Evolutionary conservation across 2,113 vertebrate species (phyloP), one percentile per base, ranked within the genome.

Genomic region (Dasypus novemcinctus): DNA sequence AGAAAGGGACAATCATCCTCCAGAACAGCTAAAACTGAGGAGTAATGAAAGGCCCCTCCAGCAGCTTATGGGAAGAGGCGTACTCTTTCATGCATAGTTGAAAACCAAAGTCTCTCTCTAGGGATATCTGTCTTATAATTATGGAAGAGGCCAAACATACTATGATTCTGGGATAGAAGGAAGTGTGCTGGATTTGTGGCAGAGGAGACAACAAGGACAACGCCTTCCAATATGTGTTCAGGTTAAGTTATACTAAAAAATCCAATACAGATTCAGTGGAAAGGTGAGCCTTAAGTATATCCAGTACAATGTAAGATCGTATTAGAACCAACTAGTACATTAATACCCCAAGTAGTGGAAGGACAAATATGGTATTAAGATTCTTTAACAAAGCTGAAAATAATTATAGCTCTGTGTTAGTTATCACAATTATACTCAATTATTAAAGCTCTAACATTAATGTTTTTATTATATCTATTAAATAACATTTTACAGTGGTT

Each of bases 351-450:
- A 81, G 59, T 29, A 59, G 46, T 63, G 7, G 15, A 87, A 57
- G 46, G 23, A 94, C 9, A 90, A 87, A 87, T 86, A 91, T 2
- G 2, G 12, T 54, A 54, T 92, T 75, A 81, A 84, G 20, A 81
- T 74, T 83, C 75, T 61, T 66, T 59, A n/a, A 94, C 5, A 91
- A 78, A 78, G 59, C 66, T 63, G 20, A 80, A 90, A 93, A 91
- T 93, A 84, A 88, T 78, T 87, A 88, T 29, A 79, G 21, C 38
- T 94, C 18, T 84, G 23, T 52, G 79, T 93, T 88, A 83, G 91
- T 87, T 94, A 64, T 81, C 63, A 81, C n/a, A 90, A 86, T 90
- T 74, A 43, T 38, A 87, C 31, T 92, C 76, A 83, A 88, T 90
- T 92, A 95, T 18, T 87, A 88, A 83, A 78, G 38, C 46, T 92